Percentiles rank a stretch among this genome's conserved stretches.
phyloP scores from a whole-genome alignment of 2,888 invertebrate species.

The Leucophenga montana region DNA sequence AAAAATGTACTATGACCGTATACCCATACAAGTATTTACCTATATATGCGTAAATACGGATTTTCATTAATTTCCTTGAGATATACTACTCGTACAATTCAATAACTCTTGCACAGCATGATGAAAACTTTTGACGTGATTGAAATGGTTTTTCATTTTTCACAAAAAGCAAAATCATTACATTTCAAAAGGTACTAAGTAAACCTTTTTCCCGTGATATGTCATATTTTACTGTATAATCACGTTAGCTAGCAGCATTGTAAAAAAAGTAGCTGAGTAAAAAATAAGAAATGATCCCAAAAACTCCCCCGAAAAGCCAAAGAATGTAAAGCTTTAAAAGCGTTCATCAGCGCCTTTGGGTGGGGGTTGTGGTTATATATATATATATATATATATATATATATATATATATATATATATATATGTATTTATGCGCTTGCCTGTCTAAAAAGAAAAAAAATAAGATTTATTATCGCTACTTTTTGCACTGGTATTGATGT shows the following conservation, averaged over 20 bases:
- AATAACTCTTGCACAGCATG: not conserved
- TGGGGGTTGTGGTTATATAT: not conserved
- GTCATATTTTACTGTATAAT: conserved; percentile 36
- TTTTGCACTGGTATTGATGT: conserved; percentile 22
- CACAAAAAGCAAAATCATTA: conserved; percentile 42
- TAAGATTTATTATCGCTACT: conserved; percentile 56
- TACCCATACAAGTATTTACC: too few species aligned
- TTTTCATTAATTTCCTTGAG: too few species aligned
- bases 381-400: too few species aligned
- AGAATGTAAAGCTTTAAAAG: not conserved
- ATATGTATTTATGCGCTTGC: too few species aligned
- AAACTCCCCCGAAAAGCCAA: too few species aligned
- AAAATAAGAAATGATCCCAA: not conserved
- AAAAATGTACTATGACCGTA: too few species aligned
- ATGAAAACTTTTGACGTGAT: conserved; percentile 55
- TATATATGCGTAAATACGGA: too few species aligned
- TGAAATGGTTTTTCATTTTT: conserved; percentile 57
- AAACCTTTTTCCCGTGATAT: not conserved
- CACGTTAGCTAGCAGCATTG: conserved; percentile 36
- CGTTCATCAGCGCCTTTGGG: not conserved
- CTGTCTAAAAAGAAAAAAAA: not conserved
- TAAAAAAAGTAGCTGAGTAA: conserved; percentile 2
- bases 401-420: too few species aligned
- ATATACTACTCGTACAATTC: too few species aligned
- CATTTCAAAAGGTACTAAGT: conserved; percentile 41